Percentiles rank a stretch among this genome's conserved stretches.
These are phyloP conservation scores for Hemicordylus capensis DNA, from an alignment of 2,113 vertebrate species.

Conservation along the genomic window DNA sequence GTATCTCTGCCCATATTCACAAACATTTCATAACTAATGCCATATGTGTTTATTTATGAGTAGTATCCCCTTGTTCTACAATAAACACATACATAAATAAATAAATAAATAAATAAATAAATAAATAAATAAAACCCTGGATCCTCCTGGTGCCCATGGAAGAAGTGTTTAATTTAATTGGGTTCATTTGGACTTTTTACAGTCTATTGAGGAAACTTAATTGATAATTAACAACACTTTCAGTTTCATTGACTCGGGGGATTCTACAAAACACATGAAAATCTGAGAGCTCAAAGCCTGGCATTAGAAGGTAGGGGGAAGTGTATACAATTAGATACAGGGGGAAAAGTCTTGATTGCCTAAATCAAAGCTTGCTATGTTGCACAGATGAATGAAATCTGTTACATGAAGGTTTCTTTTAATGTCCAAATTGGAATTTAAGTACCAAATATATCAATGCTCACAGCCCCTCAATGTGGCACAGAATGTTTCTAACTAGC, in stretches of 20 bases:
- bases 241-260: constrained; percentile 60
- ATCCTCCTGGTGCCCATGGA: constrained; percentile 56
- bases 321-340: constrained; percentile 71
- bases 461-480: constrained; percentile 16
- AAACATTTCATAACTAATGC: constrained; percentile 59
- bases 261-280: constrained; percentile 75
- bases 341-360: constrained; percentile 70
- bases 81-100: constrained; percentile 50
- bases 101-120: neutral
- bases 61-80: constrained; percentile 47
- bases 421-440: constrained; percentile 69
- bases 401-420: constrained; percentile 66
- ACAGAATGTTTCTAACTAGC: neutral
- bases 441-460: constrained; percentile 51
- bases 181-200: constrained; percentile 72
- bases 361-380: constrained; percentile 73
- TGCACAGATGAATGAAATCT: constrained; percentile 65
- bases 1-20: constrained; percentile 47
- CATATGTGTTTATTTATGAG: constrained; percentile 60
- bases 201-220: constrained; percentile 74
- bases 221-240: constrained; percentile 77
- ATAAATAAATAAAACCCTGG: constrained; percentile 54
- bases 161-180: constrained; percentile 66
- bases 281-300: constrained; percentile 64
- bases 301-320: constrained; percentile 50